These are phyloP conservation scores for Drosophila flavopinicola DNA, from an alignment of 2,888 invertebrate genomes.

Conservation along the genomic window DNA sequence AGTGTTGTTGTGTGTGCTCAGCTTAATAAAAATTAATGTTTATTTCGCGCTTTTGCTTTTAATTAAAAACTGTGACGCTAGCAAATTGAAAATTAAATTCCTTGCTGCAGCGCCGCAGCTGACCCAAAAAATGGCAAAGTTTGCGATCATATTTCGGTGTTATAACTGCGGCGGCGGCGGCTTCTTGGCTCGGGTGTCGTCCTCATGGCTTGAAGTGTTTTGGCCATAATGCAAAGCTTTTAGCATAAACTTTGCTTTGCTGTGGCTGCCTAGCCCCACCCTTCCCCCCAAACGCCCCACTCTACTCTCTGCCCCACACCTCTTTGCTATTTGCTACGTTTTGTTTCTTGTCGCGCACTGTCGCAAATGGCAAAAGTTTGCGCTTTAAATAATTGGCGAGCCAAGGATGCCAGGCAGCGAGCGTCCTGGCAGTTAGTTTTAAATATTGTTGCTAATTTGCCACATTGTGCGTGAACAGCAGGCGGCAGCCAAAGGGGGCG, in stretches of 20 bases:
- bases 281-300: neutral
- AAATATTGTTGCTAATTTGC: conserved; percentile 78
- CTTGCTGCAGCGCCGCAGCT: conserved; percentile 32
- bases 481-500: conserved; percentile 1
- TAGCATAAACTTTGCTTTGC: conserved; percentile 62
- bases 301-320: too few species aligned
- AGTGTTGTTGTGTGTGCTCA: neutral
- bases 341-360: conserved; percentile 46
- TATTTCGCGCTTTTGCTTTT: conserved; percentile 68
- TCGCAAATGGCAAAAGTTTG: conserved; percentile 70
- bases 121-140: conserved; percentile 58
- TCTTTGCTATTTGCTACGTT: neutral
- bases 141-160: conserved; percentile 32
- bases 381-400: conserved; percentile 73
- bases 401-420: conserved; percentile 17
- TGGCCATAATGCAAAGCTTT: conserved; percentile 69
- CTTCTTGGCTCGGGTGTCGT: conserved; percentile 18
- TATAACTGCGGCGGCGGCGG: conserved; percentile 1
- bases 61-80: conserved; percentile 70
- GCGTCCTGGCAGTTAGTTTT: conserved; percentile 70
- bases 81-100: conserved; percentile 69
- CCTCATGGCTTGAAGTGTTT: conserved; percentile 60
- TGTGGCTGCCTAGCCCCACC: conserved; percentile 6
- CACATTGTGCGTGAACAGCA: conserved; percentile 74
- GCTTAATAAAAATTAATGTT: conserved; percentile 71